Conservation (phyloP, 2,888 invertebrate species). For the Cryptocephalus moraei region DNA sequence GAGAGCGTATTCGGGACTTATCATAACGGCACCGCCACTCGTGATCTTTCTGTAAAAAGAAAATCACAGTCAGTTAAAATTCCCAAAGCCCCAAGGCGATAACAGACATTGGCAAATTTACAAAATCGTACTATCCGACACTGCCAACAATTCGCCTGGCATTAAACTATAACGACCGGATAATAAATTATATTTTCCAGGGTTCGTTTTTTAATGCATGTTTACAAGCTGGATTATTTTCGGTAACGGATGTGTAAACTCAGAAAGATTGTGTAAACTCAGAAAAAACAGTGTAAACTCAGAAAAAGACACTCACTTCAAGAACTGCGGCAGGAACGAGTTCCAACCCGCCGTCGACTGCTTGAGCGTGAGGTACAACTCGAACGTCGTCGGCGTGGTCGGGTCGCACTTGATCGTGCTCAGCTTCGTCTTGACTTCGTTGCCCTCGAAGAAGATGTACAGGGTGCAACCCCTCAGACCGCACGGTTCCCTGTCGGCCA, state of each 20-base stretch:
- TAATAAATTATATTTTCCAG: not conserved
- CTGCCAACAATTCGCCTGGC: not conserved
- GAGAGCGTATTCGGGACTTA: constrained; percentile 76
- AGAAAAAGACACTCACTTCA: constrained; percentile 70
- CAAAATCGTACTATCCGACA: not conserved
- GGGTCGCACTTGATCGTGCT: constrained; percentile 77
- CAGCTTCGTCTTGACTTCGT: constrained; percentile 53
- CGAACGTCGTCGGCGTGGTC: constrained; percentile 77
- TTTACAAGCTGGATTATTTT: not conserved
- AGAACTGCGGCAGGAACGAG: constrained; percentile 73
- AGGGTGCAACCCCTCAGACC: constrained; percentile 76
- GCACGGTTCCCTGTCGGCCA: constrained; percentile 83
- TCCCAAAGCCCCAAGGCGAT: not conserved
- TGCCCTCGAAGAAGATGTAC: constrained; percentile 69
- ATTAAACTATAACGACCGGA: not conserved
- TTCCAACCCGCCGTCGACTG: constrained; percentile 80
- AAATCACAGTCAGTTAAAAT: constrained; percentile 3
- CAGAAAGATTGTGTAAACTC: no score
- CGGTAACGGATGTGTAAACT: no score
- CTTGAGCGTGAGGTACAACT: constrained; percentile 74
- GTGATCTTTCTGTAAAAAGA: constrained; percentile 62
- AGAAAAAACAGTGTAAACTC: no score
- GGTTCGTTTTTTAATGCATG: not conserved
- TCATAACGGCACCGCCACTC: constrained; percentile 75
- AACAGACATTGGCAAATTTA: no score